Base-by-base conservation (phyloP, 2,797 vertebrate genomes). In the Channallabes apus region DNA sequence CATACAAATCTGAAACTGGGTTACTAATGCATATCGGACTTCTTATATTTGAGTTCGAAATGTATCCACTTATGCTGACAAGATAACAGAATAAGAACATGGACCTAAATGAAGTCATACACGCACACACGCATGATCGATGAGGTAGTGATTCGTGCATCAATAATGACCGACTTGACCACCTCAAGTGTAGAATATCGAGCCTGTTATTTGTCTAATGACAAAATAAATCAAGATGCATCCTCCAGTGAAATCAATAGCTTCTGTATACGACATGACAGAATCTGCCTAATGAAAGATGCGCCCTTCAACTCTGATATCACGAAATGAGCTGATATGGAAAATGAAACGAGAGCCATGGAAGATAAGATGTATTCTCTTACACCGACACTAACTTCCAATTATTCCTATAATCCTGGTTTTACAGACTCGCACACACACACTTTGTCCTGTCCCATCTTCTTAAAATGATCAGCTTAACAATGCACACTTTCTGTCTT, bases 61-160 rank as follows among this genome's bases (percentile, higher is more conserved):
- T 89, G 77, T 90, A 83, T 80, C 81, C 90, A 91, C 90, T 83
- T 89, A 65, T 88, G 91, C 91, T 88, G 89, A 83, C 58, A 81
- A 72, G 11, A n/a, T 76, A 58, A 62, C 41, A 67, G 83, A 58
- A 80, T 69, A 78, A 85, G 46, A 82, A 35, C 20, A 85, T 56
- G 46, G 61, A 83, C 29, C 41, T 22, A 76, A 71, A 18, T 51
- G 3, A 84, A 73, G 24, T 65, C 17, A 32, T 59, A 72, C 20
- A 0, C 64, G 59, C 51, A 46, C 69, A 84, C 27, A 17, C 41
- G 78, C 11, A 32, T 32, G 17, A 71, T 35, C 32, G 2, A 79
- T 61, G 12, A 24, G 17, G 22, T 35, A 86, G 78, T 64, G 51
- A 73, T 72, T 67, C 51, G 24, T 27, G 69, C 54, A 77, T 65